phyloP scores from a whole-genome alignment of 2,113 vertebrate genomes.

The Tympanuchus pallidicinctus region DNA sequence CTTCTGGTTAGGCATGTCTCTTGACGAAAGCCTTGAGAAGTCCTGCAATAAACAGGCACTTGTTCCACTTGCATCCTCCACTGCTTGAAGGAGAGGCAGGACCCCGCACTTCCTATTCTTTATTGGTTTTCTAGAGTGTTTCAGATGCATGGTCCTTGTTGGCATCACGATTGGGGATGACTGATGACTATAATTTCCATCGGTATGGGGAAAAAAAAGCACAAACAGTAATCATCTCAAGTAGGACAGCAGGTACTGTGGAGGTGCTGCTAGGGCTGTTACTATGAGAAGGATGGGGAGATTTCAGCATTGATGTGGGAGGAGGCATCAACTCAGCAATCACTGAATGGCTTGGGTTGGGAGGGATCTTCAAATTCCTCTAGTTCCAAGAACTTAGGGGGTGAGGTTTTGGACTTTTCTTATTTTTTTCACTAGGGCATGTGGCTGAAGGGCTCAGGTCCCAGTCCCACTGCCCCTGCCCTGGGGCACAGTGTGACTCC shows the following conservation, averaged over 20 bases:
- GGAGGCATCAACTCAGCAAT: background rate
- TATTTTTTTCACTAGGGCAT: background rate
- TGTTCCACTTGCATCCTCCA: background rate
- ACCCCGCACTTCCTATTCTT: background rate
- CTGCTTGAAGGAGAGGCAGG: background rate
- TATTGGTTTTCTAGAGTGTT: background rate
- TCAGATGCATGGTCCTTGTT: background rate
- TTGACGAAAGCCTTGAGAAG: background rate
- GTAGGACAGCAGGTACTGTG: background rate
- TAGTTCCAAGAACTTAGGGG: background rate
- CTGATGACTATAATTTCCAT: background rate
- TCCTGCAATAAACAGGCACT: background rate
- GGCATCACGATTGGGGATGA: background rate
- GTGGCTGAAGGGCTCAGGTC: background rate
- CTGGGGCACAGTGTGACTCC: background rate
- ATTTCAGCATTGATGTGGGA: background rate
- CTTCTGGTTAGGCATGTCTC: background rate
- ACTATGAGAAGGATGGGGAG: background rate
- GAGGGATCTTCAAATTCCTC: background rate
- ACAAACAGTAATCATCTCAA: background rate
- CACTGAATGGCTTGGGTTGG: background rate
- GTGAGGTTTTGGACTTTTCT: background rate
- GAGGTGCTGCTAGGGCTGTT: background rate
- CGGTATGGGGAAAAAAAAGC: background rate
- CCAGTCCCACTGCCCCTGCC: accelerated